Conservation (phyloP, 2,888 invertebrate species). For the Leptopilina myrica region DNA sequence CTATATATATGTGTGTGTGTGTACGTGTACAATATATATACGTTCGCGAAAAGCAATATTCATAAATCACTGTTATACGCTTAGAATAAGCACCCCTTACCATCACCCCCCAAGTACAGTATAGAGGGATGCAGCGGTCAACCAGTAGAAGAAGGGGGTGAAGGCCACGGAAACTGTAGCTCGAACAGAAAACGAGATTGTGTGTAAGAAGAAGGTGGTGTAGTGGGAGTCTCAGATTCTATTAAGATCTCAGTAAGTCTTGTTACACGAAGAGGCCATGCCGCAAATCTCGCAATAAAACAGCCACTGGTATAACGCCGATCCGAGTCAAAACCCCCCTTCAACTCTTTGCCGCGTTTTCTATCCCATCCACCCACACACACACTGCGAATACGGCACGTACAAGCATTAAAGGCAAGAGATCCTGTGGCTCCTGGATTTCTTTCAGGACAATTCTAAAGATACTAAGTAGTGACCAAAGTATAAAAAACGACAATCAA, state of each 20-base stretch:
- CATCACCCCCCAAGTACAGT: slow-evolving; percentile 52
- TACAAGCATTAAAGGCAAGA: slow-evolving; percentile 55
- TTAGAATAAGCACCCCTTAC: slow-evolving; percentile 71
- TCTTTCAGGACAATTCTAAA: slow-evolving; percentile 50
- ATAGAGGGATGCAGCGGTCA: slow-evolving; percentile 66
- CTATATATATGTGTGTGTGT: slow-evolving; percentile 46
- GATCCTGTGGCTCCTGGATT: slow-evolving; percentile 35
- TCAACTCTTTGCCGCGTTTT: slow-evolving; percentile 52
- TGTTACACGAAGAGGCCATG: slow-evolving; percentile 73
- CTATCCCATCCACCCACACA: neutral
- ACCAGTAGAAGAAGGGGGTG: slow-evolving; percentile 46
- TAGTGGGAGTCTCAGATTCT: slow-evolving; percentile 72
- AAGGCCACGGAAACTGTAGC: slow-evolving; percentile 51
- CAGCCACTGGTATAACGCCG: slow-evolving; percentile 63
- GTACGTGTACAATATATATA: slow-evolving; percentile 18
- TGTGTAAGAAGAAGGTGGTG: slow-evolving; percentile 47
- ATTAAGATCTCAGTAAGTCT: slow-evolving; percentile 77
- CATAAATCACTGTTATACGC: slow-evolving; percentile 76
- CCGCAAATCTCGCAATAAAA: slow-evolving; percentile 77
- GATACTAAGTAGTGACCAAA: slow-evolving; percentile 23
- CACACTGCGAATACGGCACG: slow-evolving; percentile 40
- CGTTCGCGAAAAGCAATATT: slow-evolving; percentile 73
- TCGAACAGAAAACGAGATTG: slow-evolving; percentile 54
- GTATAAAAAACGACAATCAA: slow-evolving; percentile 24
- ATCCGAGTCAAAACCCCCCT: slow-evolving; percentile 47